A percentile compares a stretch with the other conserved stretches of the same genome.
phyloP scores from a whole-genome alignment of 2,113 vertebrate genomes.

The Ammodytes dubius region DNA sequence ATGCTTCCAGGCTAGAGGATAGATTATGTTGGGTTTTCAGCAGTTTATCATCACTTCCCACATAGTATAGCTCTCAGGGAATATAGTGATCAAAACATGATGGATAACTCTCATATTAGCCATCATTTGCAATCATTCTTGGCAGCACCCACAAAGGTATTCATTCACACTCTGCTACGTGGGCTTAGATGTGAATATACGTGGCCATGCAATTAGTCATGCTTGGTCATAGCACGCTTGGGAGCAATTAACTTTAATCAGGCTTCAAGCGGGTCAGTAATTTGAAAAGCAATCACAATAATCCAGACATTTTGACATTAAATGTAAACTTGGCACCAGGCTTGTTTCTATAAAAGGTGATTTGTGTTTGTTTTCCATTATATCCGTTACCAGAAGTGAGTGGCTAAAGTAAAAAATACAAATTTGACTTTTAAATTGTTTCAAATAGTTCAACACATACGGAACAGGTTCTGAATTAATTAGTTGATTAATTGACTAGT shows the following conservation, averaged over 20 bases:
- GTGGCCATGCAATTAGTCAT: conserved; percentile 60
- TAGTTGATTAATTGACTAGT: neutral
- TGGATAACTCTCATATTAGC: conserved; percentile 68
- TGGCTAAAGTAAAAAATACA: neutral
- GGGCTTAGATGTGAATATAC: conserved; percentile 47
- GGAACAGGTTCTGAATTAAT: neutral
- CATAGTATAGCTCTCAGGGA: conserved; percentile 36
- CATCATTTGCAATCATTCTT: conserved; percentile 44
- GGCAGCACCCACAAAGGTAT: conserved; percentile 55
- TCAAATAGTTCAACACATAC: neutral
- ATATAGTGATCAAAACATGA: conserved; percentile 63
- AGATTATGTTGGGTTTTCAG: conserved; percentile 34
- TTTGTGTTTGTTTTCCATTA: conserved; percentile 24
- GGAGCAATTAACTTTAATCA: conserved; percentile 76
- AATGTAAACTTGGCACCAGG: conserved; percentile 15
- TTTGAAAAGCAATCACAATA: conserved; percentile 66
- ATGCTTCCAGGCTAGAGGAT: conserved; percentile 3
- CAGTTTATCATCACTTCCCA: conserved; percentile 44
- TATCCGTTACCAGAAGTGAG: neutral
- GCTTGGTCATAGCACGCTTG: conserved; percentile 52
- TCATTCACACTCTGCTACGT: conserved; percentile 44
- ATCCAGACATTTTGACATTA: conserved; percentile 49
- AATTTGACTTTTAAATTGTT: neutral
- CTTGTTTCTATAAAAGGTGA: conserved; percentile 16
- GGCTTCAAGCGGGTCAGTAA: conserved; percentile 66